Evolutionary conservation across 2,113 vertebrate genomes (phyloP).

Genomic region (Cyphomyrus discorhynchus): DNA sequence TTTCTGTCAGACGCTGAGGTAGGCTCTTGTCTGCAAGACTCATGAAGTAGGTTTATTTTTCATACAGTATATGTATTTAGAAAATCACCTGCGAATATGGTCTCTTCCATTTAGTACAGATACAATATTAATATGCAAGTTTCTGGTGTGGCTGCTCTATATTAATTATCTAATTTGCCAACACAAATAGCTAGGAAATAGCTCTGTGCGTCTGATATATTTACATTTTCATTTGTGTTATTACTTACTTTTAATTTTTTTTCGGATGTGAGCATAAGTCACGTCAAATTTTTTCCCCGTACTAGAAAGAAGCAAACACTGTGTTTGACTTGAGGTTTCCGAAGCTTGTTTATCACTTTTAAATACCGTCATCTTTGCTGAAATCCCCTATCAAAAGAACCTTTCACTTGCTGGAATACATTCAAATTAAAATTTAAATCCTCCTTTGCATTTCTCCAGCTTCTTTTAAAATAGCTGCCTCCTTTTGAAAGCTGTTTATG

Average conservation of each 20-base stretch:
- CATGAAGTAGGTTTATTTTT: not conserved
- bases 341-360: constrained; percentile 80
- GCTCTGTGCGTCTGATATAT: constrained; percentile 52
- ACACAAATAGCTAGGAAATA: constrained; percentile 50
- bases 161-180: constrained; percentile 53
- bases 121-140: not conserved
- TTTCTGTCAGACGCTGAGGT: not conserved
- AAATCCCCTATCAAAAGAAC: constrained; percentile 80
- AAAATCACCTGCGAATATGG: not conserved
- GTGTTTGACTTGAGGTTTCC: constrained; percentile 69
- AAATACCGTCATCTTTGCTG: constrained; percentile 76
- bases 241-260: constrained; percentile 57
- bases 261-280: constrained; percentile 59
- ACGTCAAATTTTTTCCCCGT: constrained; percentile 55
- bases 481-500: constrained; percentile 79
- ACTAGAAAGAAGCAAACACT: constrained; percentile 63
- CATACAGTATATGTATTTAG: not conserved
- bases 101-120: not conserved
- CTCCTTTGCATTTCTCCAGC: constrained; percentile 78
- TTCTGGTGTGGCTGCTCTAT: constrained; percentile 48
- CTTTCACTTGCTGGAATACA: constrained; percentile 81
- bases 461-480: constrained; percentile 79
- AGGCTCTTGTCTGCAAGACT: not conserved
- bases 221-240: constrained; percentile 67
- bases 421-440: constrained; percentile 84